Conservation (phyloP, 2,797 vertebrate genomes). For the Falco berigora region DNA sequence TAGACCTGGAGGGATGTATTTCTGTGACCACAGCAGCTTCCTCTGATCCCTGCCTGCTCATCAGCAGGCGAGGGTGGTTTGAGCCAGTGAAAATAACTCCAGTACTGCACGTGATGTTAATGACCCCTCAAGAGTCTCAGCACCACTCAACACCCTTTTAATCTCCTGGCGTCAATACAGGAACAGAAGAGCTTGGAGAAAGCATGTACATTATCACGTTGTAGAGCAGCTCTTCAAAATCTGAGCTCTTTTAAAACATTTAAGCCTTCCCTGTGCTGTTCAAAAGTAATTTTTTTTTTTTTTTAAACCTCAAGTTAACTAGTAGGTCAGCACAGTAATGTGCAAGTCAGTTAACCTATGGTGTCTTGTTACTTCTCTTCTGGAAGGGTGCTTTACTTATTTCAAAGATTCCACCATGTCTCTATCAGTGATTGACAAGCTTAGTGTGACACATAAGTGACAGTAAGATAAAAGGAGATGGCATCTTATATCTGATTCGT, state of each 20-base stretch:
- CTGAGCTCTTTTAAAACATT: neutral
- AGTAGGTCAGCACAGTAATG: neutral
- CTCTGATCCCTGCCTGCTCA: neutral
- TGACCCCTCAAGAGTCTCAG: conserved; percentile 22
- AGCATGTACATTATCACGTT: neutral
- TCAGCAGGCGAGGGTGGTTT: neutral
- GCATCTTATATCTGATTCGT: neutral
- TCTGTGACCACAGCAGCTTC: neutral
- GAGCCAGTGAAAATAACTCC: conserved; percentile 16
- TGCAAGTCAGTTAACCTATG: fast-evolving
- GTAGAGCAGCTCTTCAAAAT: neutral
- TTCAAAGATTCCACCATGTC: neutral
- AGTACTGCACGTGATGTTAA: neutral
- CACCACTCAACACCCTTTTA: conserved; percentile 27
- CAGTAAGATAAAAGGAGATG: neutral
- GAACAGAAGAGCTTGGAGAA: neutral
- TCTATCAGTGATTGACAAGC: neutral
- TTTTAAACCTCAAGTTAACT: neutral
- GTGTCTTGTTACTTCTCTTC: neutral
- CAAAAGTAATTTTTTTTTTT: neutral
- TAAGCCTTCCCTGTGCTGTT: neutral
- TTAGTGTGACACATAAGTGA: neutral
- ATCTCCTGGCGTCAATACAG: neutral
- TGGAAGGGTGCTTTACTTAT: neutral
- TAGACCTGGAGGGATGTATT: neutral